Conservation (phyloP, 2,888 invertebrate species). For the Mythimna pallens region DNA sequence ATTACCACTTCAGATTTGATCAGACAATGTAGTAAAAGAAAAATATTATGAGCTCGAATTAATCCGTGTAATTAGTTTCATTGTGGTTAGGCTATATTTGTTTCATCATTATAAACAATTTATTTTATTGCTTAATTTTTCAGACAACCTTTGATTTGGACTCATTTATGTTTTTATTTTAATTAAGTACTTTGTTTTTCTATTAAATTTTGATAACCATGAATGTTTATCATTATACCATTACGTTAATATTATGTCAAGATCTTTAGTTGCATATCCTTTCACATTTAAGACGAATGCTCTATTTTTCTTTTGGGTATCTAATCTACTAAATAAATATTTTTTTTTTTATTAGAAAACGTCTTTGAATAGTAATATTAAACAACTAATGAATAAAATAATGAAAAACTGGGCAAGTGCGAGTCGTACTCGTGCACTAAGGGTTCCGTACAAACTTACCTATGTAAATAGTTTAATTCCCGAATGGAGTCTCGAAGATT, state of each 20-base stretch:
- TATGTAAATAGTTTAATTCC: no score
- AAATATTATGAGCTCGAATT: conserved; percentile 3
- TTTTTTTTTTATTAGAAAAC: background rate
- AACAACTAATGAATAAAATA: background rate
- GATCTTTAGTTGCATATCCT: background rate
- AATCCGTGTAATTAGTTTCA: conserved; percentile 43
- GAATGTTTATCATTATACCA: background rate
- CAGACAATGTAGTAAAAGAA: conserved; percentile 2
- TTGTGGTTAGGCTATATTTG: conserved; percentile 29
- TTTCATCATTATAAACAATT: conserved; percentile 21
- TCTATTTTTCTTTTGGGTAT: background rate
- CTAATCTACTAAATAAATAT: background rate
- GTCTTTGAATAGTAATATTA: background rate
- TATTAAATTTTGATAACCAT: background rate
- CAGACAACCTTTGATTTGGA: conserved; percentile 22
- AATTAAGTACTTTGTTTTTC: conserved; percentile 9
- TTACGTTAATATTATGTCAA: background rate
- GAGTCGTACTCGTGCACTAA: no score
- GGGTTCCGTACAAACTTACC: no score
- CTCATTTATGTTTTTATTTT: background rate
- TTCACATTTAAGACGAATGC: background rate
- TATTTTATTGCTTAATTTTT: conserved; percentile 22
- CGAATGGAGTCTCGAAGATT: no score
- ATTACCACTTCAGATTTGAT: background rate
- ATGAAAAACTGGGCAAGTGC: background rate